Percentiles rank a stretch among this genome's conserved stretches.
These are phyloP conservation scores for Rhagoletis pomonella DNA, from an alignment of 1,140 invertebrate genomes.

Conservation along the genomic window DNA sequence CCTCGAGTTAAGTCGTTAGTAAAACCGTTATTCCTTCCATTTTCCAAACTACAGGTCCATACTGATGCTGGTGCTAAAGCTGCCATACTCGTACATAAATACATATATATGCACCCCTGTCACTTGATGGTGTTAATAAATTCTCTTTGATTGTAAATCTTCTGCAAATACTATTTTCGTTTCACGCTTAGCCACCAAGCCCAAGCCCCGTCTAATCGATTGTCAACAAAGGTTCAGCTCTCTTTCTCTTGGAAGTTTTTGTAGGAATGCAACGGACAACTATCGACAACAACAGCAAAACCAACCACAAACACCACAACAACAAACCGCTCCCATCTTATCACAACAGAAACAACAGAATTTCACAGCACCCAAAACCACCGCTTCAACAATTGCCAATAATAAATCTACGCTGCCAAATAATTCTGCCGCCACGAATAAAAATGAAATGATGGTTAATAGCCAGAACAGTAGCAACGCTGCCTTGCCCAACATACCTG, in stretches of 20 bases:
- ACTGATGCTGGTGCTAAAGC: too few species aligned
- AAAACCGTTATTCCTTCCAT: background rate
- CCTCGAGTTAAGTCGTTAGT: too few species aligned
- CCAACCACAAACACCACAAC: background rate
- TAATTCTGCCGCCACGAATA: background rate
- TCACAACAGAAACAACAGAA: slow-evolving; percentile 14
- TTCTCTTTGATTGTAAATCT: slow-evolving; percentile 24
- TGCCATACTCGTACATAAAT: background rate
- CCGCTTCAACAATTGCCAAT: background rate
- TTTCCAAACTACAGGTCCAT: background rate
- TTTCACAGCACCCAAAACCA: background rate
- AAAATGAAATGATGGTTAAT: background rate
- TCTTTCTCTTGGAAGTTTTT: slow-evolving; percentile 49
- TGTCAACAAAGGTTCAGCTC: slow-evolving; percentile 35
- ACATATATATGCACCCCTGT: background rate
- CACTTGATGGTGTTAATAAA: background rate
- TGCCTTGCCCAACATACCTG: slow-evolving; percentile 60
- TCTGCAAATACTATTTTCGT: slow-evolving; percentile 12
- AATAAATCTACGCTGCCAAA: background rate
- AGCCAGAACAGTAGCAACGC: background rate
- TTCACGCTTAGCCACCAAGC: background rate
- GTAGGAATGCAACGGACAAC: slow-evolving; percentile 38
- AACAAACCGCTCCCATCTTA: background rate
- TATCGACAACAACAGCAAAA: background rate
- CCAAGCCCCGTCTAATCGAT: background rate